Evolutionary conservation across 1,140 invertebrate genomes (phyloP), one percentile per base, ranked within the genome.

Genomic region (Glossosoma conforme): DNA sequence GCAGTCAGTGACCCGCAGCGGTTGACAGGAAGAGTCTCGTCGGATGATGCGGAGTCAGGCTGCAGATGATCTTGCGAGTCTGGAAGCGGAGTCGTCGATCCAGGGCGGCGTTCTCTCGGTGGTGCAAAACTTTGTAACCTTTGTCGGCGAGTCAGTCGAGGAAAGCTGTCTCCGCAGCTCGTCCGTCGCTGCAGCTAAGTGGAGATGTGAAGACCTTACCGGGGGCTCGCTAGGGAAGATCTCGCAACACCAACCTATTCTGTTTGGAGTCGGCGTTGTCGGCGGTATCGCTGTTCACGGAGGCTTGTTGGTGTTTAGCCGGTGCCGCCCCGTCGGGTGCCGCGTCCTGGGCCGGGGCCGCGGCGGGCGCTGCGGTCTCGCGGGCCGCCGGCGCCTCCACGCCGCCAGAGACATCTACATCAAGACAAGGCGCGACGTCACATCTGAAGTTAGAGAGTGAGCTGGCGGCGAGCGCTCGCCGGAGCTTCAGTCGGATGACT

Each of bases 191-290:
- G 5, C 40, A 15, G 22, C 40, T 42, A 22, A 6, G 15, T 18
- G 13, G 4, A 1, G 6, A 1, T 66, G 65, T 65, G 64, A 44
- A 65, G 61, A 43, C 64, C 64, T 69, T 69, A 53, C 61, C 54
- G 58, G 63, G 66, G 65, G 65, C 66, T 68, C 70, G 61, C 25
- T 56, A 59, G 60, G 63, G 62, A 48, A 57, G 61, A 61, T 67
- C 42, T 11, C 10, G 6, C 18, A 24, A 45, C 28, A 58, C 56
- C 56, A 58, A 58, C 56, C 56, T 58, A 45, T 43, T 28, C 20
- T 25, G 44, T 28, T 52, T 44, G 45, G 46, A 20, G 50, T 49
- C 55, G 19, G 35, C 32, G 13, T 44, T 40, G 28, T 52, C 25
- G 32, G 25, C 14, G 32, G 37, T 35, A 22, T 33, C 5, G 49